Conservation (phyloP, 2,888 invertebrate genomes). For the Acleris sparsana region DNA sequence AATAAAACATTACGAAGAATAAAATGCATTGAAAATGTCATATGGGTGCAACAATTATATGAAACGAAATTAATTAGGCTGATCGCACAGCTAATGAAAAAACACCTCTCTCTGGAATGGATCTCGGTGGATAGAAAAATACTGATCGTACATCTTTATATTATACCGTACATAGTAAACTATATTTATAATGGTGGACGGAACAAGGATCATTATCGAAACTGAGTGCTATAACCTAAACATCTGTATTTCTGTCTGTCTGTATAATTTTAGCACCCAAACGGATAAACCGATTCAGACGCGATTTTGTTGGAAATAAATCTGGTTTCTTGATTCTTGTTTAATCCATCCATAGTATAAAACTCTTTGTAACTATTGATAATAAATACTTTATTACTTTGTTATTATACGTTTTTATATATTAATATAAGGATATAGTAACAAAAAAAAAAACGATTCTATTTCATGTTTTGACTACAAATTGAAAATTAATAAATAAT, state of each 20-base stretch:
- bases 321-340: no score
- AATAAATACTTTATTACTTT: constrained; percentile 5
- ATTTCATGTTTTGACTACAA: no score
- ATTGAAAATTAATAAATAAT: no score
- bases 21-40: constrained; percentile 71
- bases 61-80: constrained; percentile 37
- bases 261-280: no score
- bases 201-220: neutral
- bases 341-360: neutral
- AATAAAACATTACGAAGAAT: constrained; percentile 53
- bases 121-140: constrained; percentile 65
- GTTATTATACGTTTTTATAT: neutral
- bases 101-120: constrained; percentile 52
- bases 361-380: constrained; percentile 8
- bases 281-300: no score
- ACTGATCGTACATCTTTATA: constrained; percentile 45
- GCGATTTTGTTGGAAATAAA: no score
- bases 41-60: constrained; percentile 49
- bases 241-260: no score
- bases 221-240: no score
- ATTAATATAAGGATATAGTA: neutral
- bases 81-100: constrained; percentile 54
- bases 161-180: neutral
- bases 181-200: neutral
- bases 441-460: no score